phyloP scores from a whole-genome alignment of 1,140 invertebrate species.

The Ladona fulva region DNA sequence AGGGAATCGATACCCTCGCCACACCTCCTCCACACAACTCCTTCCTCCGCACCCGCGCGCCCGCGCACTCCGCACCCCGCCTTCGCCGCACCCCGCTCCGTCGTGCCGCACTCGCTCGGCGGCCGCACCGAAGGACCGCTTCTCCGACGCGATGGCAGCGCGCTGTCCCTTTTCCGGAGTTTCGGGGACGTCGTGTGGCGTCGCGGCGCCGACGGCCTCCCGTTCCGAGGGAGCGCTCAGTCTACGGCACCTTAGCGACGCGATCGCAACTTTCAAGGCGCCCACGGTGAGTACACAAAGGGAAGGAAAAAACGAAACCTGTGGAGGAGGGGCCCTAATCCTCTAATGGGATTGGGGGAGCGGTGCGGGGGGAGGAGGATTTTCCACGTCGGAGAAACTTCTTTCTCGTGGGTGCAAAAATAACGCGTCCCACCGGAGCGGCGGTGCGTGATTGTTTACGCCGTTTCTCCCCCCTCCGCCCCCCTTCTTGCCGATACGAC shows the following conservation, averaged over 20 bases:
- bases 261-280: conserved; percentile 45
- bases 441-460: too few species aligned
- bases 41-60: too few species aligned
- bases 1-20: too few species aligned
- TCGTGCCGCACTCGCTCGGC: neutral
- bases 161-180: neutral
- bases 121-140: conserved; percentile 20
- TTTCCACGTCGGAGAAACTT: too few species aligned
- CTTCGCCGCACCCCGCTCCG: neutral
- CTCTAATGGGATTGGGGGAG: too few species aligned
- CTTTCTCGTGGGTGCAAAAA: too few species aligned
- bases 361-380: too few species aligned
- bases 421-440: too few species aligned
- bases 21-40: neutral
- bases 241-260: conserved; percentile 45
- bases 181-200: neutral
- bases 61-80: neutral
- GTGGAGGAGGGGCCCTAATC: too few species aligned
- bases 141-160: neutral
- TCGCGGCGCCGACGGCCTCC: neutral
- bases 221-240: conserved; percentile 44
- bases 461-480: too few species aligned
- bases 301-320: too few species aligned
- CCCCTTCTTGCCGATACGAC: too few species aligned
- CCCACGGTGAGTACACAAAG: conserved; percentile 44